phyloP scores from a whole-genome alignment of 2,888 invertebrate genomes.

The Ennomos quercinarius region DNA sequence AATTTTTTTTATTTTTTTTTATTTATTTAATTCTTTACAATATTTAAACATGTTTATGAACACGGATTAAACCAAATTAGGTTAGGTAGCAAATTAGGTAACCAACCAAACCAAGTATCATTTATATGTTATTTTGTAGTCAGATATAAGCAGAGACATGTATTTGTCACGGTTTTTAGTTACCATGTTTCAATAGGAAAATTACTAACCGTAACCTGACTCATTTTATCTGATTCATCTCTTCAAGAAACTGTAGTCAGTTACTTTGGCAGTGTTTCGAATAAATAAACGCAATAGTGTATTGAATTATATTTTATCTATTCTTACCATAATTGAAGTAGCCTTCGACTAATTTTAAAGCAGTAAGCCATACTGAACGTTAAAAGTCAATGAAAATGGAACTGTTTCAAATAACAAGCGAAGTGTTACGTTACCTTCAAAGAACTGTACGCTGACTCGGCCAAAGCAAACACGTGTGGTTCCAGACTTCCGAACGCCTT shows the following conservation, averaged over 20 bases:
- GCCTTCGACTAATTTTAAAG: too few relatives aligned
- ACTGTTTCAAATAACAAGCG: too few relatives aligned
- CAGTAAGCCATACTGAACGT: too few relatives aligned
- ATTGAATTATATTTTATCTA: background rate
- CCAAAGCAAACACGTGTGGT: conserved; percentile 96
- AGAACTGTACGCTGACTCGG: conserved; percentile 94
- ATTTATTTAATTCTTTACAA: too few relatives aligned
- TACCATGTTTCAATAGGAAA: conserved; percentile 20
- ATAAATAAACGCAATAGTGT: background rate
- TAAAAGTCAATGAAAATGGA: too few relatives aligned
- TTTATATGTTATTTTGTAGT: conserved; percentile 1
- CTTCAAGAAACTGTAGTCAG: conserved; percentile 5
- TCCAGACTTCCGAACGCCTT: conserved; percentile 92
- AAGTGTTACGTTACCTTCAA: conserved; percentile 79
- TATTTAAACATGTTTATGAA: too few relatives aligned
- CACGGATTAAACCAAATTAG: too few relatives aligned
- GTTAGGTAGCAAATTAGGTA: too few relatives aligned
- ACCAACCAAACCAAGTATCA: too few relatives aligned
- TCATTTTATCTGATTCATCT: conserved; percentile 38
- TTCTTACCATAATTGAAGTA: background rate
- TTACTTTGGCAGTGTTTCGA: conserved; percentile 4
- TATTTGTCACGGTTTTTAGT: background rate
- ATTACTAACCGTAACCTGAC: conserved; percentile 40
- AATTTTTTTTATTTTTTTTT: too few relatives aligned
- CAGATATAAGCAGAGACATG: background rate